Evolutionary conservation across 1,140 invertebrate genomes (phyloP).

Genomic region (Odontomachus brunneus): DNA sequence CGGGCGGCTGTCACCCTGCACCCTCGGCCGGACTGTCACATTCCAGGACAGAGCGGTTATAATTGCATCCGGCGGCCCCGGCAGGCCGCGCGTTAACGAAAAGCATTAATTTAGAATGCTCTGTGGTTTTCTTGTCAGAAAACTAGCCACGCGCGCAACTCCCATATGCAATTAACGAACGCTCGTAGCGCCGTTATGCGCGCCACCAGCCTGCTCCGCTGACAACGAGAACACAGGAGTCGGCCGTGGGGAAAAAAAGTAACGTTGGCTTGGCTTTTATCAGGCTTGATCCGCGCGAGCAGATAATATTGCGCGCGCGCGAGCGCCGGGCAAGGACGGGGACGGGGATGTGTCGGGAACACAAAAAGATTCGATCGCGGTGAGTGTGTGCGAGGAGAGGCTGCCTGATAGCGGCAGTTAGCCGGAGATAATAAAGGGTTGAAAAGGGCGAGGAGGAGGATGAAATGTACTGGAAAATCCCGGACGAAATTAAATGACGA

Average conservation of each 20-base stretch:
- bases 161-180: slow-evolving; percentile 74
- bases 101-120: slow-evolving; percentile 78
- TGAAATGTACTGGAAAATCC: slow-evolving; percentile 35
- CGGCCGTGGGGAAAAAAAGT: neutral
- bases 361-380: slow-evolving; percentile 38
- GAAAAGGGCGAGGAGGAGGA: neutral
- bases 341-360: neutral
- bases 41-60: slow-evolving; percentile 72
- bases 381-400: neutral
- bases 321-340: neutral
- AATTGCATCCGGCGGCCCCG: slow-evolving; percentile 70
- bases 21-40: slow-evolving; percentile 32
- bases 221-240: slow-evolving; percentile 55
- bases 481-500: slow-evolving; percentile 14
- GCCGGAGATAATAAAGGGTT: slow-evolving; percentile 11
- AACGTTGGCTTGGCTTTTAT: slow-evolving; percentile 10
- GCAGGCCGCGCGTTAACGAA: slow-evolving; percentile 72
- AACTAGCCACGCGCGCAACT: slow-evolving; percentile 56
- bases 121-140: slow-evolving; percentile 70
- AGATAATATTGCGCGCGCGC: neutral
- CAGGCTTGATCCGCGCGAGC: neutral
- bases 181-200: slow-evolving; percentile 54
- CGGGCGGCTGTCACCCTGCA: neutral
- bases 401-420: slow-evolving; percentile 1
- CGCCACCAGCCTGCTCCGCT: neutral